Conservation (phyloP, 2,797 vertebrate species). For the Lophotriccus pileatus region DNA sequence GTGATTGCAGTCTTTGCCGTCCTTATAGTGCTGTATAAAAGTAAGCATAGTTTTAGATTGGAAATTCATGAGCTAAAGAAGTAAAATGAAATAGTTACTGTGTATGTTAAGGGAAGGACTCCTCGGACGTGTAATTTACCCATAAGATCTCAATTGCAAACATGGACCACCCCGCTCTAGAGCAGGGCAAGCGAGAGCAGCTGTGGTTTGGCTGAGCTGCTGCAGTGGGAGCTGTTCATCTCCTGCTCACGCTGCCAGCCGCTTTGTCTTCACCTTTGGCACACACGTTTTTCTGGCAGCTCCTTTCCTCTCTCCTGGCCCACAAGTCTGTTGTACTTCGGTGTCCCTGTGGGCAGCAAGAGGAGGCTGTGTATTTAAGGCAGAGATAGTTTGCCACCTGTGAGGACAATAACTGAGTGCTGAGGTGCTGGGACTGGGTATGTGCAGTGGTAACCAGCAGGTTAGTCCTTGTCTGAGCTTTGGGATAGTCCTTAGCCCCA, state of each 20-base stretch:
- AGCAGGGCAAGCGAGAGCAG: not conserved
- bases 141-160: not conserved
- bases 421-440: not conserved
- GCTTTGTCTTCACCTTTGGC: not conserved
- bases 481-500: not conserved
- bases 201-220: not conserved
- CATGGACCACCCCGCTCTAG: not conserved
- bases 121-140: not conserved
- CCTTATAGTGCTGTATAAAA: not conserved
- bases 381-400: not conserved
- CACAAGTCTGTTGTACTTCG: not conserved
- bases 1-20: not conserved
- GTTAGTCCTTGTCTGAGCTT: not conserved
- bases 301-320: not conserved
- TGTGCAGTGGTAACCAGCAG: accelerated
- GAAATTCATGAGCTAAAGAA: not conserved
- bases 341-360: not conserved
- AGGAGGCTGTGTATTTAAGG: not conserved
- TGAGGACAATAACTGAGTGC: not conserved
- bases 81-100: not conserved
- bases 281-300: not conserved
- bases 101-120: not conserved
- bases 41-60: not conserved
- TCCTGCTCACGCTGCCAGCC: not conserved
- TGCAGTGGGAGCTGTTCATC: not conserved